A percentile compares a stretch with the other conserved stretches of the same genome.
These are phyloP conservation scores for Pegoplata infirma DNA, from an alignment of 2,888 invertebrate species.

Conservation along the genomic window DNA sequence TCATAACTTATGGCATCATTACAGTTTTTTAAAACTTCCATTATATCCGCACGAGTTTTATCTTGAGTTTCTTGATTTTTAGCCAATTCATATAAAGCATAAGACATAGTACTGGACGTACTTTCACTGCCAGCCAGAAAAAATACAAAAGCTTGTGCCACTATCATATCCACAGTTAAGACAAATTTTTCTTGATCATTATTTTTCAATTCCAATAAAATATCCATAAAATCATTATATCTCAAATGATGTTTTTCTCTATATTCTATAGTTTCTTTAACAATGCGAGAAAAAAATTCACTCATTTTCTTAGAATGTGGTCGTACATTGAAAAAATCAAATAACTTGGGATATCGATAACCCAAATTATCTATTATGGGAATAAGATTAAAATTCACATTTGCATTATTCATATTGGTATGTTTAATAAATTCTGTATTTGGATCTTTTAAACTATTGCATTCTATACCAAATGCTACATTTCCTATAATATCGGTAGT, in stretches of 20 bases:
- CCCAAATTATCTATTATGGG: too few relatives aligned
- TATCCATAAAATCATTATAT: conserved; percentile 79
- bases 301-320: conserved; percentile 64
- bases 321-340: conserved; percentile 66
- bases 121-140: conserved; percentile 80
- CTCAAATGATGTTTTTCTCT: conserved; percentile 72
- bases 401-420: too few relatives aligned
- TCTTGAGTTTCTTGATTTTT: conserved; percentile 67
- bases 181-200: conserved; percentile 39
- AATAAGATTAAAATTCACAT: too few relatives aligned
- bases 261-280: conserved; percentile 76
- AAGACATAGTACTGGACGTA: conserved; percentile 78
- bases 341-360: conserved; percentile 53
- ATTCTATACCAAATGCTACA: conserved; percentile 77
- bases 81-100: conserved; percentile 69
- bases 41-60: conserved; percentile 65
- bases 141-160: conserved; percentile 80
- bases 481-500: conserved; percentile 73
- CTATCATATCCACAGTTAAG: conserved; percentile 78
- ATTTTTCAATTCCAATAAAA: conserved; percentile 76
- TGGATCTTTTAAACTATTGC: conserved; percentile 74
- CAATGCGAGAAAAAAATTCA: conserved; percentile 74
- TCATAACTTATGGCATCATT: conserved; percentile 66
- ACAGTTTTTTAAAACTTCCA: conserved; percentile 61
- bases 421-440: conserved; percentile 70